These are phyloP conservation scores for Drymonia ruficornis DNA, from an alignment of 2,888 invertebrate species.

Conservation along the genomic window DNA sequence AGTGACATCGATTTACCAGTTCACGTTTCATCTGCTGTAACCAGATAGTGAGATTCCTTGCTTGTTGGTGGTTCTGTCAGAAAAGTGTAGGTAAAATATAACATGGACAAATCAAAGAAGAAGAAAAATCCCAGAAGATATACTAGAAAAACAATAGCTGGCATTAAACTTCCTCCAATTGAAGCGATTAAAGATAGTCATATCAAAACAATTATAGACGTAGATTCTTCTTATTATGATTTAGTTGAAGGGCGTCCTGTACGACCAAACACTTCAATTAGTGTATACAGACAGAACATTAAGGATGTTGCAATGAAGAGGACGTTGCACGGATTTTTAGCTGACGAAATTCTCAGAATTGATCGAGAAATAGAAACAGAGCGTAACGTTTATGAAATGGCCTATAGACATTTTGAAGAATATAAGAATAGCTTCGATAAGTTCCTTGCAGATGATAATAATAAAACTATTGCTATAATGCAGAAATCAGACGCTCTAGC, in stretches of 20 bases:
- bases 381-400: conserved; percentile 61
- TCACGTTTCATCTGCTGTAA: conserved; percentile 6
- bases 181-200: conserved; percentile 50
- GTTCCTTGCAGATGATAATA: conserved; percentile 75
- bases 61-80: neutral
- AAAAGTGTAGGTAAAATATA: neutral
- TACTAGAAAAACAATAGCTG: conserved; percentile 56
- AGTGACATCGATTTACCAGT: conserved; percentile 58
- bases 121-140: conserved; percentile 53
- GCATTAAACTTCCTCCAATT: conserved; percentile 72
- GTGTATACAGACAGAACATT: conserved; percentile 82
- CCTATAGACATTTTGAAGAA: conserved; percentile 70
- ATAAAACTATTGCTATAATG: conserved; percentile 78
- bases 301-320: conserved; percentile 71
- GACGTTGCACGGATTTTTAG: conserved; percentile 65
- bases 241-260: conserved; percentile 86
- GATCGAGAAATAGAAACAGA: conserved; percentile 72
- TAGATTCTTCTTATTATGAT: conserved; percentile 87
- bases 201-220: conserved; percentile 83
- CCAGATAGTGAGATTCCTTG: neutral
- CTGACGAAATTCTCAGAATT: conserved; percentile 74
- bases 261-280: conserved; percentile 79
- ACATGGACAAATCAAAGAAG: conserved; percentile 37
- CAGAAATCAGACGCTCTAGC: conserved; percentile 71
- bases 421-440: conserved; percentile 77